phyloP scores from a whole-genome alignment of 2,888 invertebrate species.

The Willowsia nigromaculata region DNA sequence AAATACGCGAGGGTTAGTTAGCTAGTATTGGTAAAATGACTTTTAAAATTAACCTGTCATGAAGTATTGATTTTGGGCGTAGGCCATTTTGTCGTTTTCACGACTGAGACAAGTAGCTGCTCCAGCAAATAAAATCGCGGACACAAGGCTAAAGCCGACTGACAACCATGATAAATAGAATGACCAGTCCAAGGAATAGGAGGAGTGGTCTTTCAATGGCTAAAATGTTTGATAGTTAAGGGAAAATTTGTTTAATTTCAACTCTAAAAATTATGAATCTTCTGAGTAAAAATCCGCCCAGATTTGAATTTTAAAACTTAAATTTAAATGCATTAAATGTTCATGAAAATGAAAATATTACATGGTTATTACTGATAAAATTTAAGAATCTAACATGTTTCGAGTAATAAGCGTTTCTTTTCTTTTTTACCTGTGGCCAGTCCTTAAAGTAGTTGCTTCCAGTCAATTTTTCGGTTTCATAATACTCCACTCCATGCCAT shows the following conservation, averaged over 20 bases:
- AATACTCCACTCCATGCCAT: constrained; percentile 98
- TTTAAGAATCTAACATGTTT: neutral
- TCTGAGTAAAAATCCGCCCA: no score
- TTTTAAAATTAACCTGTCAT: constrained; percentile 87
- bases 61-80: constrained; percentile 83
- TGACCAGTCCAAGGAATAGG: constrained; percentile 88
- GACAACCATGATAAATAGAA: constrained; percentile 92
- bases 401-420: constrained; percentile 29
- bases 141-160: constrained; percentile 87
- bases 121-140: constrained; percentile 89
- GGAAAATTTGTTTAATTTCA: neutral
- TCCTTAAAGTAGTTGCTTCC: constrained; percentile 95
- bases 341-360: no score
- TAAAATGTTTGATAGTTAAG: constrained; percentile 32
- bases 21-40: constrained; percentile 28
- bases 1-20: constrained; percentile 58
- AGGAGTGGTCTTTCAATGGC: constrained; percentile 68
- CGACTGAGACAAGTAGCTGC: constrained; percentile 89
- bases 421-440: constrained; percentile 83
- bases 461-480: constrained; percentile 95
- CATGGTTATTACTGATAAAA: no score
- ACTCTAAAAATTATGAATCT: neutral
- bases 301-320: no score
- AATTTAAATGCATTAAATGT: no score
- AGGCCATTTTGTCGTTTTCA: constrained; percentile 81